Conservation (phyloP, 2,113 vertebrate species). For the Atherinomorus stipes region DNA sequence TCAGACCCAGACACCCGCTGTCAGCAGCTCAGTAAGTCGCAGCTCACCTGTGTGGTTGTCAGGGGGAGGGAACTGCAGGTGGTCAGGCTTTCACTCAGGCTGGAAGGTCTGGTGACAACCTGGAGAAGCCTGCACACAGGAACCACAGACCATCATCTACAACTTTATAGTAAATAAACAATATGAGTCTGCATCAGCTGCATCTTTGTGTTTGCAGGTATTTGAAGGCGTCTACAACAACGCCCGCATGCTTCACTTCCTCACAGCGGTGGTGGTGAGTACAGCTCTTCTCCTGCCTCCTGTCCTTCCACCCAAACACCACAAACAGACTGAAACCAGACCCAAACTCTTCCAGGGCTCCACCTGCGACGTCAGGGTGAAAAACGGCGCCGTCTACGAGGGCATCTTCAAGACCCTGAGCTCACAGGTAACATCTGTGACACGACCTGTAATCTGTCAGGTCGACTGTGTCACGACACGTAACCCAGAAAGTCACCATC, state of each 20-base stretch:
- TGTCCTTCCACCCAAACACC: not conserved
- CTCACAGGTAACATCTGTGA: conserved; percentile 82
- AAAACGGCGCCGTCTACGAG: conserved; percentile 86
- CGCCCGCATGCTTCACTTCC: conserved; percentile 88
- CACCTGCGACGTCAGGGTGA: conserved; percentile 89
- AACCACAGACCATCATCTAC: no score
- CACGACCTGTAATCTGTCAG: no score
- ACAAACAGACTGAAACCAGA: not conserved
- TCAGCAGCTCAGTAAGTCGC: conserved; percentile 66
- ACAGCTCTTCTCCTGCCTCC: not conserved
- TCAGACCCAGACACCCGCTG: conserved; percentile 75
- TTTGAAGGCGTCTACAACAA: conserved; percentile 90
- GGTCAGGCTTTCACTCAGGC: no score
- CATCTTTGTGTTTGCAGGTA: conserved; percentile 70
- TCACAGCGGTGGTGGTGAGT: conserved; percentile 89
- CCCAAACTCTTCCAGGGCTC: conserved; percentile 79
- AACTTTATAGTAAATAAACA: no score
- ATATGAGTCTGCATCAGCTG: no score
- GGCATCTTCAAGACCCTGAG: conserved; percentile 92
- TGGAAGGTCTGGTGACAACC: no score
- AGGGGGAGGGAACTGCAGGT: no score
- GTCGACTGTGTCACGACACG: no score
- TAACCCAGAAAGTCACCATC: no score
- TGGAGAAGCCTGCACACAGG: no score
- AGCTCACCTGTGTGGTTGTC: no score